Evolutionary conservation across 2,113 vertebrate species (phyloP), one percentile per base, ranked within the genome.

Genomic region (Fulmarus glacialis): DNA sequence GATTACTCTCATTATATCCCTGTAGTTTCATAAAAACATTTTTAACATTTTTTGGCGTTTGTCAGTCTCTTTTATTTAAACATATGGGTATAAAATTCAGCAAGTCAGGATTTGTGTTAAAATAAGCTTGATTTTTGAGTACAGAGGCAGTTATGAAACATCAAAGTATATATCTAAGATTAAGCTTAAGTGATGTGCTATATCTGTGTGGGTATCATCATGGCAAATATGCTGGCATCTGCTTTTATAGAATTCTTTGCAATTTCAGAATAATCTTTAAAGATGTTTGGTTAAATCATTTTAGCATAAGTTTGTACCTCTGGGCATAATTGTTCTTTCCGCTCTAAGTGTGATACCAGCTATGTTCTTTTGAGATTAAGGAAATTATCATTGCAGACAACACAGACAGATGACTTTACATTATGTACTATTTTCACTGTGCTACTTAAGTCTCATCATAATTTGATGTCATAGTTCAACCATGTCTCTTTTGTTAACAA

Each of bases 401-500:
- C 34, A 64, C 64, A 82, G 58, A 77, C 50, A 80, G 82, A 85
- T 73, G 59, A 87, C 26, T 94, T 62, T 87, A 59, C 5, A 23
- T 63, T 92, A 48, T 78, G 74, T 66, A 67, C 27, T 53, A 8
- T 89, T 91, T 96, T 95, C 79, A 66, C 27, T 84, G 45, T 85
- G 32, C 89, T 92, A 24, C 78, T 70, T 73, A 48, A 91, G 67
- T 81, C 68, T 48, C 56, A 59, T 82, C n/a, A 48, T 89, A 72
- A 91, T 90, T 92, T 94, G 42, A 64, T 98, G 64, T 82, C 79
- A 73, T 24, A 90, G 77, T 94, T 97, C 80, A 93, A 43, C 70
- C 58, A 75, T 63, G 56, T 90, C 34, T 91, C 74, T 75, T 63
- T 75, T 85, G 92, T 94, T 97, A 88, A 94, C 55, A 96, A 90